Conservation (phyloP, 2,888 invertebrate genomes). For the Acleris sparsana region DNA sequence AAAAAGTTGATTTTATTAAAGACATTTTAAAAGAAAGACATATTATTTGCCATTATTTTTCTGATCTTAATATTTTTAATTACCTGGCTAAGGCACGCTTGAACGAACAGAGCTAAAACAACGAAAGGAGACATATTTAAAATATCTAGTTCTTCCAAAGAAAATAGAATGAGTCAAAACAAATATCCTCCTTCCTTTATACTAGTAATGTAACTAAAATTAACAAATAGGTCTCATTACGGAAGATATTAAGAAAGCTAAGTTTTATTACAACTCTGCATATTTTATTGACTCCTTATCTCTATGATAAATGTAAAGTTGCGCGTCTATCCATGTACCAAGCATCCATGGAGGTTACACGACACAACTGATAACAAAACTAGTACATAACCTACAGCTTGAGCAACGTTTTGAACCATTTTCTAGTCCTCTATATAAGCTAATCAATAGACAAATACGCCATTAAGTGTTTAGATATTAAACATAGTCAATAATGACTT, state of each 20-base stretch:
- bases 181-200: conserved; percentile 1
- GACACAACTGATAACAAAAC: too few species aligned
- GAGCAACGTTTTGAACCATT: background rate
- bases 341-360: background rate
- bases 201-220: background rate
- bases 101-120: conserved; percentile 11
- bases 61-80: background rate
- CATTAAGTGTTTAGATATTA: background rate
- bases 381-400: background rate
- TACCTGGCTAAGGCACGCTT: conserved; percentile 34
- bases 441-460: too few species aligned
- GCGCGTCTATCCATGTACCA: background rate
- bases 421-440: conserved; percentile 11
- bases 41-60: too few species aligned
- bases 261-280: background rate
- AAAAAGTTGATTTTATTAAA: background rate
- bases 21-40: too few species aligned
- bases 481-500: conserved; percentile 15
- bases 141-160: background rate
- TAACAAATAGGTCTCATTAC: conserved; percentile 9
- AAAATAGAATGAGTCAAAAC: conserved; percentile 10
- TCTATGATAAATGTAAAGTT: background rate
- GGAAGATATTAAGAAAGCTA: background rate
- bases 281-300: background rate
- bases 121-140: conserved; percentile 22